Evolutionary conservation across 2,888 invertebrate species (phyloP).

Genomic region (Smittia aterrima): DNA sequence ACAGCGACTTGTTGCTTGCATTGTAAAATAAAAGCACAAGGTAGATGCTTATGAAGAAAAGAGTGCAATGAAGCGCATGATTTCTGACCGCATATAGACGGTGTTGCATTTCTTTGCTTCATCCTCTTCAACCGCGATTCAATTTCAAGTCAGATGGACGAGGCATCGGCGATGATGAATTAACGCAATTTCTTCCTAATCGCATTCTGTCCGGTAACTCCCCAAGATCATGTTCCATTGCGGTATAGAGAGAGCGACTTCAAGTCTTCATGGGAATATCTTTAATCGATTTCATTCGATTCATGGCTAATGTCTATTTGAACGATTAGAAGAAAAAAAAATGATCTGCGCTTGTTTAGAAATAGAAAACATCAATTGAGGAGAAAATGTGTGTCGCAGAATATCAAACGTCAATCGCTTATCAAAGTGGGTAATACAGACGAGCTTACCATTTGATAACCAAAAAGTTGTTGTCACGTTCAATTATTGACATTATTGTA

Average conservation of each 20-base stretch:
- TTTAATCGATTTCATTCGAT: conserved; percentile 16
- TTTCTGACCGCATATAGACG: conserved; percentile 29
- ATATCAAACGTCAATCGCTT: background rate
- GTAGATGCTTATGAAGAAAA: background rate
- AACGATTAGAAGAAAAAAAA: background rate
- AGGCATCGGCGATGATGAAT: background rate
- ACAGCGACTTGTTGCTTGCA: background rate
- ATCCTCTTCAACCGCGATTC: background rate
- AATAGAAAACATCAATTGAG: background rate
- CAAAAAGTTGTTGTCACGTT: background rate
- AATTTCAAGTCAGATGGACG: background rate
- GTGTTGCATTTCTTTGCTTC: background rate
- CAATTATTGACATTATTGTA: background rate
- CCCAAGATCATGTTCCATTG: no score
- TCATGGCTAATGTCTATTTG: background rate
- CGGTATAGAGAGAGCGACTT: background rate
- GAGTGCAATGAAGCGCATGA: conserved; percentile 22
- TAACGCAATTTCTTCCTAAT: no score
- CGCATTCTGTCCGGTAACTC: no score
- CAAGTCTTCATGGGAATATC: conserved; percentile 29
- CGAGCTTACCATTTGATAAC: no score
- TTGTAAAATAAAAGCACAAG: conserved; percentile 30
- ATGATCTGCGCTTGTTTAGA: background rate
- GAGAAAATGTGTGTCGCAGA: background rate
- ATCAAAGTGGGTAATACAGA: no score